Evolutionary conservation across 2,888 invertebrate species (phyloP), one percentile per base, ranked within the genome.

Genomic region (Tenthredo livida): DNA sequence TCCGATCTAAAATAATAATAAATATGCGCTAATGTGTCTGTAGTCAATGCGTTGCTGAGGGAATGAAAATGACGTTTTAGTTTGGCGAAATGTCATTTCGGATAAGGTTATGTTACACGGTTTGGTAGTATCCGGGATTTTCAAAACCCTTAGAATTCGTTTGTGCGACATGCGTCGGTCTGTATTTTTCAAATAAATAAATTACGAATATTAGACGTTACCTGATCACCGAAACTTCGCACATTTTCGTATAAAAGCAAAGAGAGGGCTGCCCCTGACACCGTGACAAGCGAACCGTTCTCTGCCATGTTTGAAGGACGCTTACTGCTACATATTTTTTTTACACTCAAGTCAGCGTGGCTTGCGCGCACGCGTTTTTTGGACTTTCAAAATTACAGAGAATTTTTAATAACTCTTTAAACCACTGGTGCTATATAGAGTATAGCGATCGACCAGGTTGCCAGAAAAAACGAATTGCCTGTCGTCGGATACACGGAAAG

Each of bases 241-340:
- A 95, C 94, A 93, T 96, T 96, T 93, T 96, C 96, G 89, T 96
- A 96, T 86, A 96, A 94, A 86, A 96, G 93, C 91, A 96, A 94
- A 4, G 96, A 96, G 89, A 96, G 94, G 78, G 96, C 96, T 84
- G 96, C 95, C 78, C 96, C 96, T 87, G 95, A 95, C 87, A 93
- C 92, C 25, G 92, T 93, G 78, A 93, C 92, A 75, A 91, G 88
- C 75, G 91, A 89, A 87, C 90, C 90, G 87, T 86, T 88, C 82
- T 91, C 91, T 90, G 91, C 92, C 92, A 92, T 92, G 87, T 91
- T 91, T 83, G 67, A 47, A 40, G 29, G 83, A 83, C 80, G 80
- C 80, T 80, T 61, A 21, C 33, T 21, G 61, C 25, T 54, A 29
- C 77, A 77, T 40, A 54, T 50, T 33, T 50, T 50, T 73, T 77